phyloP scores from a whole-genome alignment of 2,113 vertebrate genomes.

The Cololabis saira region DNA sequence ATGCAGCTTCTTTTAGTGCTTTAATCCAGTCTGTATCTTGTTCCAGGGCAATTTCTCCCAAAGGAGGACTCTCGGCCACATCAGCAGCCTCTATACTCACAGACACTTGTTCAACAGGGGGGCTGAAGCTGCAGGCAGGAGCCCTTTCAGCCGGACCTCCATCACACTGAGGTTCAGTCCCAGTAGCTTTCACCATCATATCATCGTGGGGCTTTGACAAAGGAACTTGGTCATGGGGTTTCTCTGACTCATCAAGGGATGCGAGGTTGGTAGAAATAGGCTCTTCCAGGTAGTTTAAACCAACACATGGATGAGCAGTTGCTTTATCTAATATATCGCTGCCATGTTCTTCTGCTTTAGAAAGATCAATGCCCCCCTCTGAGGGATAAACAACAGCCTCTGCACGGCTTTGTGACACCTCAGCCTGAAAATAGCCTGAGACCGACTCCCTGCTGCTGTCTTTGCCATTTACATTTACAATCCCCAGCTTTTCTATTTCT shows the following conservation, averaged over 20 bases:
- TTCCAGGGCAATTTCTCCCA: constrained; percentile 18
- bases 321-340: constrained; percentile 5
- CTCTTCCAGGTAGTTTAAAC: constrained; percentile 25
- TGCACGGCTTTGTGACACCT: constrained; percentile 2
- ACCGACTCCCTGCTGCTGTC: constrained; percentile 19
- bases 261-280: neutral
- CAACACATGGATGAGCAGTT: constrained; percentile 6
- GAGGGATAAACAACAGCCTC: constrained; percentile 21
- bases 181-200: neutral
- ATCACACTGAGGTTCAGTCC: neutral
- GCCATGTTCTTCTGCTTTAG: constrained; percentile 22
- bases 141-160: constrained; percentile 12
- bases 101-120: constrained; percentile 21
- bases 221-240: constrained; percentile 2
- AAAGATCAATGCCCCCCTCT: constrained; percentile 4
- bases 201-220: constrained; percentile 18
- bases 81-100: constrained; percentile 25
- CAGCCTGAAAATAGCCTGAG: constrained; percentile 16
- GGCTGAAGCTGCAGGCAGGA: neutral
- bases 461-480: constrained; percentile 30
- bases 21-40: constrained; percentile 71
- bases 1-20: constrained; percentile 71
- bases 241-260: constrained; percentile 8
- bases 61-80: constrained; percentile 20
- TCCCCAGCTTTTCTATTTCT: constrained; percentile 27